A percentile compares a stretch with the other conserved stretches of the same genome.
Conservation (phyloP, 2,797 vertebrate species). For the Rachycentron canadum region DNA sequence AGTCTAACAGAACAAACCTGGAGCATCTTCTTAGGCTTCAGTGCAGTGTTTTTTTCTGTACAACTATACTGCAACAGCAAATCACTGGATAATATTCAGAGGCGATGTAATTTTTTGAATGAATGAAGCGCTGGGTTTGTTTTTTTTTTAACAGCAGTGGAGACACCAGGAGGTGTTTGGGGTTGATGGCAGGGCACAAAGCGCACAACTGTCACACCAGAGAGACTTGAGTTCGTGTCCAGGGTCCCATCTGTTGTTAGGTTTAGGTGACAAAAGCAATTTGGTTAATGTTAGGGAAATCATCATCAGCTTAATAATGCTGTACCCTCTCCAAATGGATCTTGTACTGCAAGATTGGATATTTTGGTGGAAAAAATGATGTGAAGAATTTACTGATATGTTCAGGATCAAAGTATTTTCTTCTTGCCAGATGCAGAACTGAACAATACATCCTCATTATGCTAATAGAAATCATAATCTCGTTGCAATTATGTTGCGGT, state of each 20-base stretch:
- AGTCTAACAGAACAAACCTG: constrained; percentile 1
- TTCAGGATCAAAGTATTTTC: no score
- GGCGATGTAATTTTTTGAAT: background rate
- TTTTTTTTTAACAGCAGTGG: background rate
- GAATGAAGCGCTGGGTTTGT: background rate
- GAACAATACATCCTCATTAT: no score
- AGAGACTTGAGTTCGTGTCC: background rate
- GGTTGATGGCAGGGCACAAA: background rate
- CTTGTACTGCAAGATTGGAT: background rate
- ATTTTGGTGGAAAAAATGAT: background rate
- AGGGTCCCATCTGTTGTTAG: background rate
- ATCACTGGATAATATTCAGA: background rate
- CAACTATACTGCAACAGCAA: background rate
- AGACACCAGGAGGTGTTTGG: background rate
- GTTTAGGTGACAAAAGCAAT: background rate
- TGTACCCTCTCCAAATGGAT: background rate
- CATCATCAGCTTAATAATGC: no score
- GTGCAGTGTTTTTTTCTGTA: background rate
- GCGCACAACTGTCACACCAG: background rate
- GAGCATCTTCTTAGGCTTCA: background rate
- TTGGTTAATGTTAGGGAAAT: background rate
- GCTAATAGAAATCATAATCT: no score
- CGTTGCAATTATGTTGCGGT: no score
- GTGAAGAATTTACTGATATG: background rate
- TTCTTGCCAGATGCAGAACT: no score